Conservation (phyloP, 2,888 invertebrate genomes). For the Rotaria macrura region DNA sequence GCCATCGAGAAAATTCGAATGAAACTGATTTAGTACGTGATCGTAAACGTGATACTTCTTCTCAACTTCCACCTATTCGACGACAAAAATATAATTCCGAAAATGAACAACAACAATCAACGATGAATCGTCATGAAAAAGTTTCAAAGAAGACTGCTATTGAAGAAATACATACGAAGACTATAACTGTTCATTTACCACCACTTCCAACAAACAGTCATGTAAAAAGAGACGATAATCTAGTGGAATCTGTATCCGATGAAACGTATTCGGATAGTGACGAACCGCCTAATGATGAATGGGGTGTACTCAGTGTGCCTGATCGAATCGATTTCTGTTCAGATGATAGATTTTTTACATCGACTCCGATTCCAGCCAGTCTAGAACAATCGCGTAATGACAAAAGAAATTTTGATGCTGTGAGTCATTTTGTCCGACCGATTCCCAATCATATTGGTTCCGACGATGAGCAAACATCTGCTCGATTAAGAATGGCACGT, state of each 20-base stretch:
- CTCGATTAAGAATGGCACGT: neutral
- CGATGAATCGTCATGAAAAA: too few species aligned
- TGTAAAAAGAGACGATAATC: neutral
- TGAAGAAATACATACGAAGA: neutral
- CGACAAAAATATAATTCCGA: neutral
- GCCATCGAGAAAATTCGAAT: neutral
- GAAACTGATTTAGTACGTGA: neutral
- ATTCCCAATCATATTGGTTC: neutral
- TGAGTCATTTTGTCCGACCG: neutral
- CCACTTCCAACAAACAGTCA: neutral
- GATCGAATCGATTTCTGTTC: neutral
- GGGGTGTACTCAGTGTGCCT: neutral
- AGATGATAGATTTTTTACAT: neutral
- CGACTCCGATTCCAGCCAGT: neutral
- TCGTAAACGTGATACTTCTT: neutral
- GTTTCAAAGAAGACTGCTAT: neutral
- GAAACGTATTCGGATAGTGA: neutral
- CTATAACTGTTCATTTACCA: neutral
- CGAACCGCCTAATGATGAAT: neutral
- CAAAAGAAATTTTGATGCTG: neutral
- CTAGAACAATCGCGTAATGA: neutral
- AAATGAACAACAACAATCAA: neutral
- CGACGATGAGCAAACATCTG: neutral
- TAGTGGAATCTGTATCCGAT: neutral
- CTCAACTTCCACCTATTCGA: neutral